Base-by-base conservation (phyloP, 2,113 vertebrate genomes). In the Actenoides lindsayi region DNA sequence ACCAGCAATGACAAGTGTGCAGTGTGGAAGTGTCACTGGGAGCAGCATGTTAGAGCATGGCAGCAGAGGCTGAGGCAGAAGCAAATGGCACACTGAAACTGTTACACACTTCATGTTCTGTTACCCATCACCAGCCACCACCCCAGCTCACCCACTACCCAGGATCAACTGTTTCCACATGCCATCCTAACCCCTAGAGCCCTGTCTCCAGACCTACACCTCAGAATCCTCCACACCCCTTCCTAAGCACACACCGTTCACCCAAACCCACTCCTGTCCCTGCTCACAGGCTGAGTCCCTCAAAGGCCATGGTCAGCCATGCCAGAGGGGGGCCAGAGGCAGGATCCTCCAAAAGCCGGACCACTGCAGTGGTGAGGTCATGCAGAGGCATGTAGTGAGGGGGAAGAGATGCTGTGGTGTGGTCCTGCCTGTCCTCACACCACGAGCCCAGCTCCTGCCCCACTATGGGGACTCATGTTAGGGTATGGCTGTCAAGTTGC, bases 231-330 rank as follows among this genome's bases (percentile, higher is more conserved):
- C 23, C n/a, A 13, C 20, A 35, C n/a, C 23, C 20, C 12, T 74
- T 74, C 18, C 50, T 18, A 16, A 53, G 27, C 2, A 0, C 21
- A 4, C 23, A 13, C 14, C 1, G 0, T 7, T 44, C 41, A 5
- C n/a, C 35, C 37, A 53, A 19, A 93, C 7, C 30, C 5, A 0
- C 42, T 85, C 33, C 31, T 2, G 1, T 31, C 11, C 25, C 37
- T 30, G 33, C 13, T 35, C 7, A 0, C 15, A 24, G 35, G 41
- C 42, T 64, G 73, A 60, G 65, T 69, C 18, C 30, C 35, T 6
- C 1, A 2, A 75, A 59, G 41, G 25, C 35, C 25, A 0, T 5
- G 41, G 68, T 50, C 60, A 74, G 3, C 33, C 0, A 0, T 30
- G n/a, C 51, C 79, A 9, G 35, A 78, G 35, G 30, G 28, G 9